These are phyloP conservation scores for Drosophila lini DNA, from an alignment of 1,140 invertebrate species.

Conservation along the genomic window DNA sequence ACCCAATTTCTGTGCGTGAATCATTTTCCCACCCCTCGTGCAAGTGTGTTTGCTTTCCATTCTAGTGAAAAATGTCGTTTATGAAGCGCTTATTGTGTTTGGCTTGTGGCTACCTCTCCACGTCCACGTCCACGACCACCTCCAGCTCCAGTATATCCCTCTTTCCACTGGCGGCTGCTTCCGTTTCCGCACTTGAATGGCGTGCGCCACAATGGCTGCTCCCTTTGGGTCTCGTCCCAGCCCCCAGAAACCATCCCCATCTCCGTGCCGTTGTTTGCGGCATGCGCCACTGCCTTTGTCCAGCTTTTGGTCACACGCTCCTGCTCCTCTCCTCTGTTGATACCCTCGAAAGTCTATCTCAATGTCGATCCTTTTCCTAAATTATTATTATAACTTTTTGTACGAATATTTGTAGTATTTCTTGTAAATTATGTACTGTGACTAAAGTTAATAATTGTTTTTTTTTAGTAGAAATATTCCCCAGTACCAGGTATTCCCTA, in stretches of 20 bases:
- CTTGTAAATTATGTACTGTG: background rate
- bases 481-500: background rate
- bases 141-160: background rate
- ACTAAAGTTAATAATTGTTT: too few relatives aligned
- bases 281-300: constrained; percentile 72
- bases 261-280: constrained; percentile 52
- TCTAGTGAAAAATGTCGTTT: constrained; percentile 80
- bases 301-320: constrained; percentile 64
- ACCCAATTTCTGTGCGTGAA: constrained; percentile 69
- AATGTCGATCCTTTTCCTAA: background rate
- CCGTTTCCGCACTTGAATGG: constrained; percentile 79
- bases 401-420: background rate
- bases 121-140: background rate
- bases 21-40: constrained; percentile 33
- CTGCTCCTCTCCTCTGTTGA: constrained; percentile 10
- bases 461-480: background rate
- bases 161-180: constrained; percentile 52
- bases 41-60: constrained; percentile 47
- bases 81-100: constrained; percentile 83
- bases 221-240: background rate
- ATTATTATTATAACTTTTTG: background rate
- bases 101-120: constrained; percentile 62
- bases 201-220: constrained; percentile 69
- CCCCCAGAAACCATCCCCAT: constrained; percentile 10
- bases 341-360: constrained; percentile 4